A percentile compares a stretch with the other conserved stretches of the same genome.
These are phyloP conservation scores for Drosophila pseudoobscura DNA, from an alignment of 1,140 invertebrate genomes.

Conservation along the genomic window DNA sequence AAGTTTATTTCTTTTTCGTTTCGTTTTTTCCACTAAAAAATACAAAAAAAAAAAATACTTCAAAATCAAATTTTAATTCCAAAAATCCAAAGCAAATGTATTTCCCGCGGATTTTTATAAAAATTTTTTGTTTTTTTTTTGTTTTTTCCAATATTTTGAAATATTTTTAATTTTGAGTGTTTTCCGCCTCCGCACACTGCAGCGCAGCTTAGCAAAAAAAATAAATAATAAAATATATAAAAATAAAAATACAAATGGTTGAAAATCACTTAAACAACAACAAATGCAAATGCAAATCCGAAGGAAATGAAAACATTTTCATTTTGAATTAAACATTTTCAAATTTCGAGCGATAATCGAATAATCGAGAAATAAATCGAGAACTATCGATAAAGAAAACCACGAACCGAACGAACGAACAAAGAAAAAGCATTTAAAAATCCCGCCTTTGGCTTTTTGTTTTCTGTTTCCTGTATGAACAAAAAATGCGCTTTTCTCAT, in stretches of 20 bases:
- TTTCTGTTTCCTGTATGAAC: constrained; percentile 45
- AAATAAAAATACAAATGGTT: constrained; percentile 2
- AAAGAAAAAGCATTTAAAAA: constrained; percentile 23
- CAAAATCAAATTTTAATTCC: constrained; percentile 20
- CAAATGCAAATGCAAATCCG: background rate
- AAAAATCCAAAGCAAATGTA: background rate
- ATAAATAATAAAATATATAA: background rate
- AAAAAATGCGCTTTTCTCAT: constrained; percentile 80
- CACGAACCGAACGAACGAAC: background rate
- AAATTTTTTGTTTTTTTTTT: constrained; percentile 25
- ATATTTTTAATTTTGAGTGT: constrained; percentile 26
- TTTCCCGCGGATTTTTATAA: constrained; percentile 11
- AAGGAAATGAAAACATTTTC: constrained; percentile 9
- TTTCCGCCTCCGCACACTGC: constrained; percentile 15
- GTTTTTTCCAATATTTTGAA: constrained; percentile 16
- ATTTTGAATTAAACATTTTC: constrained; percentile 39
- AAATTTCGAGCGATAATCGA: constrained; percentile 17
- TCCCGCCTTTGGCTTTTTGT: constrained; percentile 82
- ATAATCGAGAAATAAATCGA: too few relatives aligned
- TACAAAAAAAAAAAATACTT: constrained; percentile 22
- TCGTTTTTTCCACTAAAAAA: constrained; percentile 41
- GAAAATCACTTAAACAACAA: constrained; percentile 7
- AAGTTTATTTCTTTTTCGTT: constrained; percentile 30
- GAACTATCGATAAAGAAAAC: too few relatives aligned
- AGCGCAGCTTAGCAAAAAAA: constrained; percentile 18